Base-by-base conservation (phyloP, 2,797 vertebrate species). In the Typhlichthys subterraneus region DNA sequence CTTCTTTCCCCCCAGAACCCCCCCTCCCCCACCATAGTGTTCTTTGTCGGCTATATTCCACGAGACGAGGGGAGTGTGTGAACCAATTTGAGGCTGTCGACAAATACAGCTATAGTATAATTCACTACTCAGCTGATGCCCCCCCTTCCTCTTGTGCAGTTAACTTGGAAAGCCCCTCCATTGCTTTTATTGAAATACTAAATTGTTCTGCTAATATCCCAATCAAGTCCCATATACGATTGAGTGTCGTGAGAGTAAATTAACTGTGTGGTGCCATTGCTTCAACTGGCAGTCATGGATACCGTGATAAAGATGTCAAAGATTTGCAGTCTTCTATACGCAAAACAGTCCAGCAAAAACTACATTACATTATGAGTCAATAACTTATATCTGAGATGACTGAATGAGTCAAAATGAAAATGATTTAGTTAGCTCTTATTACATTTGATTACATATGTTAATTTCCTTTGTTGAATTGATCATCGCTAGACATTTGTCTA, bases 31-130 rank as follows among this genome's bases (percentile, higher is more conserved):
- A 61, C 90, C 65, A 71, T 79, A 73, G 80, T 78, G 74, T 75
- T 91, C 86, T 90, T 92, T 92, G 86, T 83, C 67, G 70, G 76
- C 85, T 63, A 76, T 86, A 89, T 95, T 93, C 92, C 85, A 54
- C 85, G 92, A 91, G 90, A 54, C 85, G 92, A 91, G 90, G 80
- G 88, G 84, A 93, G 83, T 92, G 89, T 90, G 93, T 94, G 93
- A 93, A 90, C 85, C 83, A 89, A 84, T 87, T 89, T 90, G 88
- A 90, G 80, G 93, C 79, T 62, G 75, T 73, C 77, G 75, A 58
- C 64, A 54, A 61, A 73, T 49, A 70, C 62, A 55, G 13, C 59
- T 55, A 12, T 48, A 48, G 47, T 48, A 47, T 13, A 48, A 12
- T 57, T 62, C 61, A 57, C 55, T 53, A 11, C 61, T 63, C 38